phyloP scores from a whole-genome alignment of 1,140 invertebrate genomes.

The Copidosoma floridanum region DNA sequence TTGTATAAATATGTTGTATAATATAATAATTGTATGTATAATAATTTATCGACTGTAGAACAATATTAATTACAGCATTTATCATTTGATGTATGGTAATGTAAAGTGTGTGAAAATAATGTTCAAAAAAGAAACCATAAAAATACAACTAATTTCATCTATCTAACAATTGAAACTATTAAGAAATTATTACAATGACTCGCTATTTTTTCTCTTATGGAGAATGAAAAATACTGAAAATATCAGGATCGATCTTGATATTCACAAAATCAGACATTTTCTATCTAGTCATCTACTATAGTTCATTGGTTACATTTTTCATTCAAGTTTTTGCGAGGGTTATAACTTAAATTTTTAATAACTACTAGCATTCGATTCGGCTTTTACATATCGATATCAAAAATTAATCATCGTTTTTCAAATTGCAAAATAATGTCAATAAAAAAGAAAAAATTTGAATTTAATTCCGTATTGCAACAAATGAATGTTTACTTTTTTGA shows the following conservation, averaged over 20 bases:
- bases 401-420: too few relatives aligned
- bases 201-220: neutral
- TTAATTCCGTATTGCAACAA: too few relatives aligned
- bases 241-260: neutral
- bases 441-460: too few relatives aligned
- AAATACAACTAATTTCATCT: conserved; percentile 10
- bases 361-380: neutral
- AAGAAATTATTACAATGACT: neutral
- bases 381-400: neutral
- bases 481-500: too few relatives aligned
- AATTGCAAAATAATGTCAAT: too few relatives aligned
- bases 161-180: conserved; percentile 1
- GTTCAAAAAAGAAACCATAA: conserved; percentile 9
- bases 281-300: conserved; percentile 8
- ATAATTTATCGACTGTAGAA: neutral
- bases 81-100: neutral
- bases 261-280: neutral
- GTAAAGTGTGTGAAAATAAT: conserved; percentile 13
- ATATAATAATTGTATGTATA: neutral
- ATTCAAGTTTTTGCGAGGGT: neutral
- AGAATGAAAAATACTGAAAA: neutral
- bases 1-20: neutral
- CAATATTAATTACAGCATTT: neutral
- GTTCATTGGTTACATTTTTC: conserved; percentile 6
- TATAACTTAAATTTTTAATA: neutral